Percentiles rank a stretch among this genome's conserved stretches.
phyloP scores from a whole-genome alignment of 2,888 invertebrate genomes.

The Leucoptera coffeella region DNA sequence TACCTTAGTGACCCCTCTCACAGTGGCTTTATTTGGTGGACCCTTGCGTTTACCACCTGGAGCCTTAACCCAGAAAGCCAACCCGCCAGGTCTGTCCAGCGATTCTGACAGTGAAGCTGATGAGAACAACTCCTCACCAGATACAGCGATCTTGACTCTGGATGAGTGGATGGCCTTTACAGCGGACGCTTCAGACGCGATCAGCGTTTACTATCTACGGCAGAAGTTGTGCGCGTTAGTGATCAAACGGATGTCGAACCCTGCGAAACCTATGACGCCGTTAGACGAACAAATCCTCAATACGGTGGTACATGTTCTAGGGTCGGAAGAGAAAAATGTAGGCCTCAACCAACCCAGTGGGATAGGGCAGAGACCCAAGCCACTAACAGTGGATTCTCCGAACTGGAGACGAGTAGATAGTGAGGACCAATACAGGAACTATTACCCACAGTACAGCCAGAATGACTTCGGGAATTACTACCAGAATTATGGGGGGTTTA shows the following conservation, averaged over 20 bases:
- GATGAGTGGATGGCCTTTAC: conserved; percentile 73
- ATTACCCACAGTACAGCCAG: conserved; percentile 10
- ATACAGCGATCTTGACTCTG: conserved; percentile 47
- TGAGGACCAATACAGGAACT: conserved; percentile 20
- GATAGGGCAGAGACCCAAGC: conserved; percentile 70
- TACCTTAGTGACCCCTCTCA: conserved; percentile 75
- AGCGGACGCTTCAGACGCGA: conserved; percentile 60
- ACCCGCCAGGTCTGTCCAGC: conserved; percentile 36
- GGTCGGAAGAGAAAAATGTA: conserved; percentile 64
- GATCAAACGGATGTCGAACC: conserved; percentile 54
- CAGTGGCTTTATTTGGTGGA: conserved; percentile 74
- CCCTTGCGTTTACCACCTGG: conserved; percentile 55
- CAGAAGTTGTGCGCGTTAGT: conserved; percentile 70
- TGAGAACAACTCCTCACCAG: conserved; percentile 23
- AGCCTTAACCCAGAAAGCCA: conserved; percentile 33
- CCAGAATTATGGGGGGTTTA: conserved; percentile 10
- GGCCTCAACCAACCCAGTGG: conserved; percentile 66
- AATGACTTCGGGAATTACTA: conserved; percentile 2
- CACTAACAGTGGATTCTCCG: conserved; percentile 54
- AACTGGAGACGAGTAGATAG: conserved; percentile 23
- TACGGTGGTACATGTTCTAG: conserved; percentile 60
- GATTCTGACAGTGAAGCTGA: conserved; percentile 43
- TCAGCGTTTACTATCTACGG: conserved; percentile 59
- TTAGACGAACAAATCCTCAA: conserved; percentile 64
- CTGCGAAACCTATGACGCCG: conserved; percentile 47